Percentiles rank a stretch among this genome's conserved stretches.
Conservation (phyloP, 2,888 invertebrate species). For the Lithophane socia region DNA sequence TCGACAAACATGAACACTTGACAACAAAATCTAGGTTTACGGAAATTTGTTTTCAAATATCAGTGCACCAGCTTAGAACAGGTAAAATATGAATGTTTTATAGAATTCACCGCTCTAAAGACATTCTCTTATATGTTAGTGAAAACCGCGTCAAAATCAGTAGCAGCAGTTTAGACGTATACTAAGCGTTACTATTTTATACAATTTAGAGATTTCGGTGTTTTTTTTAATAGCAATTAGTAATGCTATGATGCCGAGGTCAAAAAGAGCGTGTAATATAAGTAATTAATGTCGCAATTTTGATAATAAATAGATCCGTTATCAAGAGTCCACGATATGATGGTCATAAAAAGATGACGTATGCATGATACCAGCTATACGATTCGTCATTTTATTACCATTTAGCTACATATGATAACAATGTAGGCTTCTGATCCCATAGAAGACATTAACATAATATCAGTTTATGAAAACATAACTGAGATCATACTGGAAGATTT, state of each 20-base stretch:
- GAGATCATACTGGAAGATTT: not conserved
- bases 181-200: not conserved
- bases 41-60: not conserved
- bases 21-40: not conserved
- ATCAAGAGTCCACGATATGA: constrained; percentile 22
- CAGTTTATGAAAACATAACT: not conserved
- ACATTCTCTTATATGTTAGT: not conserved
- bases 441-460: no score
- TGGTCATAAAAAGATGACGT: constrained; percentile 17
- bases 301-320: constrained; percentile 21
- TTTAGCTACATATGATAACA: constrained; percentile 9
- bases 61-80: not conserved
- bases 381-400: constrained; percentile 11
- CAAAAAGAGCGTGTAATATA: constrained; percentile 28
- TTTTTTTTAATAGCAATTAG: constrained; percentile 34
- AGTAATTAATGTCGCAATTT: constrained; percentile 27
- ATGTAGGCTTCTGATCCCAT: not conserved
- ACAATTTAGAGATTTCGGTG: constrained; percentile 1
- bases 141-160: not conserved
- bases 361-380: constrained; percentile 6
- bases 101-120: not conserved
- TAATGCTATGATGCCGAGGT: constrained; percentile 31
- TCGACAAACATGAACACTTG: constrained; percentile 5
- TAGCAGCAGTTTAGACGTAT: not conserved
- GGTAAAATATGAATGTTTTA: not conserved